These are phyloP conservation scores for Diprion similis DNA, from an alignment of 1,140 invertebrate species.

Conservation along the genomic window DNA sequence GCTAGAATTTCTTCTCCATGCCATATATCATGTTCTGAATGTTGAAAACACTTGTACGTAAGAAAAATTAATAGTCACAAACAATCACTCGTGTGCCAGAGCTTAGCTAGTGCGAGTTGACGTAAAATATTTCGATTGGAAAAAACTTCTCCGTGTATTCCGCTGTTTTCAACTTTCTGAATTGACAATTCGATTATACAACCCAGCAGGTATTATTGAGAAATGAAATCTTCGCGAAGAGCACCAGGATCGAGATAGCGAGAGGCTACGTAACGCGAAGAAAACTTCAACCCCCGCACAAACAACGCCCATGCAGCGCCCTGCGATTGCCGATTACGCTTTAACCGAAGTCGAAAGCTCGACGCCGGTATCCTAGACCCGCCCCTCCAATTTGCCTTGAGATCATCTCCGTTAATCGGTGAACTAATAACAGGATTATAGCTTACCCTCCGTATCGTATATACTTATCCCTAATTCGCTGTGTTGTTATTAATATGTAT, in stretches of 20 bases:
- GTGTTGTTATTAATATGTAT: conserved; percentile 49
- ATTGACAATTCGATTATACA: too few relatives aligned
- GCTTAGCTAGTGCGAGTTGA: too few relatives aligned
- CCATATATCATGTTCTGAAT: too few relatives aligned
- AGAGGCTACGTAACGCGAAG: not conserved
- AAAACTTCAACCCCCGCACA: not conserved
- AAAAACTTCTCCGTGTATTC: too few relatives aligned
- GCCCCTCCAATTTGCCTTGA: conserved; percentile 49
- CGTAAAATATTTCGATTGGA: too few relatives aligned
- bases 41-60: too few relatives aligned
- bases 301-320: conserved; percentile 22
- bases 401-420: conserved; percentile 49
- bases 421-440: conserved; percentile 53
- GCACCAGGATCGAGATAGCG: not conserved
- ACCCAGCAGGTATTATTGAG: not conserved
- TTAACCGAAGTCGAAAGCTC: conserved; percentile 44
- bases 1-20: too few relatives aligned
- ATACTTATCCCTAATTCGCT: conserved; percentile 53
- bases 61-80: too few relatives aligned
- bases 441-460: conserved; percentile 39
- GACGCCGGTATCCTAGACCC: conserved; percentile 39
- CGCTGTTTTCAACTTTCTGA: too few relatives aligned
- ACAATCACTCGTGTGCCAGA: too few relatives aligned
- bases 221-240: conserved; percentile 17
- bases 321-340: conserved; percentile 47